Percentiles rank a stretch among this genome's conserved stretches.
Evolutionary conservation across 2,888 invertebrate genomes (phyloP).

Genomic region (Barypeithes pellucidus): DNA sequence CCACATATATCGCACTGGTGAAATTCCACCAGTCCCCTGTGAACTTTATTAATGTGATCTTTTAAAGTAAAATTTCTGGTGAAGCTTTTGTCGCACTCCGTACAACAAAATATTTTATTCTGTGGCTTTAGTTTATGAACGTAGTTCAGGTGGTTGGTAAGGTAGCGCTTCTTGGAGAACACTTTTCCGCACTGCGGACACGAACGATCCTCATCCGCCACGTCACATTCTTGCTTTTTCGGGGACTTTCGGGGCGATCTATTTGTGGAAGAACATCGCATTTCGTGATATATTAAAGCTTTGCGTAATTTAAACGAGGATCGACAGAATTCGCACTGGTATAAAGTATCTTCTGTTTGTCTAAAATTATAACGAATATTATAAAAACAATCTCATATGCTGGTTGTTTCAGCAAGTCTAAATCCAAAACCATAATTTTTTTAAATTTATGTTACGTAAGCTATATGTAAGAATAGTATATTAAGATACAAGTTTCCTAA

Average conservation of each 20-base stretch:
- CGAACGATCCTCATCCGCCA: conserved; percentile 29
- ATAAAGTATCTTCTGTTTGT: not conserved
- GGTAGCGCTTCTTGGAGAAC: conserved; percentile 67
- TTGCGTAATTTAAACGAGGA: not conserved
- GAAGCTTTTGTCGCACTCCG: conserved; percentile 31
- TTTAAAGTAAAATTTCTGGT: conserved; percentile 33
- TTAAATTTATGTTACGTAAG: too few relatives aligned
- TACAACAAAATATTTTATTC: conserved; percentile 26
- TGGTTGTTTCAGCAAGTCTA: conserved; percentile 32
- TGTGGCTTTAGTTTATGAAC: conserved; percentile 18
- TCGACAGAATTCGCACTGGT: not conserved
- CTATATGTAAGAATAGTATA: too few relatives aligned
- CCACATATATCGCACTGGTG: conserved; percentile 56
- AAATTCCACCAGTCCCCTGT: conserved; percentile 17
- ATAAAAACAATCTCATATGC: not conserved
- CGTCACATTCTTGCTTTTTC: not conserved
- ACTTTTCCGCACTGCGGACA: conserved; percentile 66
- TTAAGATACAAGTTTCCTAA: too few relatives aligned
- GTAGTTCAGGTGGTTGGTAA: conserved; percentile 63
- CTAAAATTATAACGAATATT: conserved; percentile 16
- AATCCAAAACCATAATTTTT: too few relatives aligned
- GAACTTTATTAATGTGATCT: conserved; percentile 33
- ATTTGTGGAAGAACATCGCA: not conserved
- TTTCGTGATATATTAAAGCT: not conserved
- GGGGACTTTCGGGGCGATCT: not conserved